phyloP scores from a whole-genome alignment of 2,888 invertebrate species.

The Nomada flava region DNA sequence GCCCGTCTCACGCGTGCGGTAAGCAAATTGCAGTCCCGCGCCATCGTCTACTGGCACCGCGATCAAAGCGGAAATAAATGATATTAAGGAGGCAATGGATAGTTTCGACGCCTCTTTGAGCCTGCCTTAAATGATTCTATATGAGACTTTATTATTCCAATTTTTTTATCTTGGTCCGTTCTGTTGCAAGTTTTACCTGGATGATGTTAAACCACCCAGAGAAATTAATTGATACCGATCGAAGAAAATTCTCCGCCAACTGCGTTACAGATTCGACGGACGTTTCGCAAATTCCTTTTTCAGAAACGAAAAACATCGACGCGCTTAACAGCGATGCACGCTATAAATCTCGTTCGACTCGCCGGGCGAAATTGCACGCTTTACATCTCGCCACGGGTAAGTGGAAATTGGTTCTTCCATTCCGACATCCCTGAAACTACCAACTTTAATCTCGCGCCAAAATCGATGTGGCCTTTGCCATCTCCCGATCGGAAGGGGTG shows the following conservation, averaged over 20 bases:
- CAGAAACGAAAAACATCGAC: conserved; percentile 37
- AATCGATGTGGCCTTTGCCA: conserved; percentile 69
- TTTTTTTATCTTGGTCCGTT: neutral
- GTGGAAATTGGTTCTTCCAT: conserved; percentile 68
- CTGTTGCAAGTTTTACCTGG: neutral
- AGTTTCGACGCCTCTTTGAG: neutral
- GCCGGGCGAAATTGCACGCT: conserved; percentile 56
- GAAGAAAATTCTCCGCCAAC: neutral
- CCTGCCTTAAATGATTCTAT: neutral
- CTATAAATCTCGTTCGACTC: conserved; percentile 56
- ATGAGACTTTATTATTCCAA: neutral
- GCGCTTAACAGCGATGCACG: conserved; percentile 27
- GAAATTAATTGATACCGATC: neutral
- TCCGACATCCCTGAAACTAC: conserved; percentile 64
- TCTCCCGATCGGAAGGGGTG: conserved; percentile 36
- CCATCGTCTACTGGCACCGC: conserved; percentile 32
- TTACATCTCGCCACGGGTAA: conserved; percentile 59
- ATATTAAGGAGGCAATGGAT: conserved; percentile 2
- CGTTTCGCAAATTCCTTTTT: conserved; percentile 42
- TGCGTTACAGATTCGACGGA: conserved; percentile 7
- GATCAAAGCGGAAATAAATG: conserved; percentile 41
- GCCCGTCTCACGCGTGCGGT: conserved; percentile 52
- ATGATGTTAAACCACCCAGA: too few relatives aligned
- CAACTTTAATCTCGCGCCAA: conserved; percentile 71
- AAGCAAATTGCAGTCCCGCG: conserved; percentile 43